phyloP scores from a whole-genome alignment of 1,140 invertebrate species.

The Ericerus pela region DNA sequence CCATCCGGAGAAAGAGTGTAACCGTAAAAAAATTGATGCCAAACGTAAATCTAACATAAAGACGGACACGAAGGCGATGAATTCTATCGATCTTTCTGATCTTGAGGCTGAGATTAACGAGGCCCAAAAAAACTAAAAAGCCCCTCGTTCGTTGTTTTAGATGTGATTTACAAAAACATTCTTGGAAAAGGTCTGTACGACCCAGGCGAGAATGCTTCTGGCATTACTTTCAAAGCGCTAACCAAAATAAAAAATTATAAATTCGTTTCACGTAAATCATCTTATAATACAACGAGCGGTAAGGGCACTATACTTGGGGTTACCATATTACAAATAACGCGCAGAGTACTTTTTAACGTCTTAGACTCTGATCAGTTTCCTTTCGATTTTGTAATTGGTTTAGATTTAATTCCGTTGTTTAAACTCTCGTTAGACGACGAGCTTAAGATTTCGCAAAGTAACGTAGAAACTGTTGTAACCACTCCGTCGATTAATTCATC shows the following conservation, averaged over 20 bases:
- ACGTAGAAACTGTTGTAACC: neutral
- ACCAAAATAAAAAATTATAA: constrained; percentile 16
- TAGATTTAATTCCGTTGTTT: constrained; percentile 18
- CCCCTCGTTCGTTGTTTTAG: constrained; percentile 12
- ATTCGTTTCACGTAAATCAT: too few relatives aligned
- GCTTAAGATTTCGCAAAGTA: constrained; percentile 3
- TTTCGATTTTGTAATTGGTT: constrained; percentile 13
- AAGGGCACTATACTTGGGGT: constrained; percentile 1
- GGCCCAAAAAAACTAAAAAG: constrained; percentile 16
- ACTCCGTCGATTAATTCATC: neutral
- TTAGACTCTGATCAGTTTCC: constrained; percentile 12
- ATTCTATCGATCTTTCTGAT: constrained; percentile 13
- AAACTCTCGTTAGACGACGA: constrained; percentile 9
- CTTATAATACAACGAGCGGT: constrained; percentile 6
- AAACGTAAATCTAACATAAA: too few relatives aligned
- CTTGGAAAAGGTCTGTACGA: constrained; percentile 14
- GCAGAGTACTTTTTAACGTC: too few relatives aligned
- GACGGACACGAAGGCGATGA: constrained; percentile 13
- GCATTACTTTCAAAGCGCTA: constrained; percentile 17
- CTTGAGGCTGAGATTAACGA: constrained; percentile 15
- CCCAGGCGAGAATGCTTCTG: constrained; percentile 16
- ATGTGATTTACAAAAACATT: constrained; percentile 13
- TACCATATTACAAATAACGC: constrained; percentile 2
- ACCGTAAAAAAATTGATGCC: constrained; percentile 17
- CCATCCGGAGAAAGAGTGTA: constrained; percentile 18